Conservation (phyloP, 2,888 invertebrate species). For the Lampropteryx suffumata region DNA sequence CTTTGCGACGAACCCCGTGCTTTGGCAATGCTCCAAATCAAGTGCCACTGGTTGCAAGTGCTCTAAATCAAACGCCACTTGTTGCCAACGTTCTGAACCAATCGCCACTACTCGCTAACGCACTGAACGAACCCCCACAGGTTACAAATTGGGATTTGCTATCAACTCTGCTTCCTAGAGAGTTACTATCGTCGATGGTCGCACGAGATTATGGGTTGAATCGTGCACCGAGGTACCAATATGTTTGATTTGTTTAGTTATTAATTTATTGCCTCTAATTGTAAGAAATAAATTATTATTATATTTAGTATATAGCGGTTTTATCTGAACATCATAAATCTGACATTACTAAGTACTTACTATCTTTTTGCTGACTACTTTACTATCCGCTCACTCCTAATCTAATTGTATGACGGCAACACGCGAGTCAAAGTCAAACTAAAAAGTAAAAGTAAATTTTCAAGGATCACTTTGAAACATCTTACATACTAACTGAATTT, state of each 20-base stretch:
- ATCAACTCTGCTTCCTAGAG: slow-evolving; percentile 4
- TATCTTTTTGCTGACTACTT: no score
- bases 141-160: slow-evolving; percentile 7
- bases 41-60: neutral
- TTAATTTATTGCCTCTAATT: no score
- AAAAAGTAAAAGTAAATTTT: no score
- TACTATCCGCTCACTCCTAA: no score
- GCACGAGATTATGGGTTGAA: slow-evolving; percentile 2
- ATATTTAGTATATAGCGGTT: no score
- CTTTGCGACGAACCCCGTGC: neutral
- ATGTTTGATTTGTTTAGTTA: slow-evolving; percentile 5
- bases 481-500: no score
- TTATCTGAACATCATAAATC: no score
- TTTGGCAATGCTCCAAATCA: neutral
- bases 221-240: slow-evolving; percentile 10
- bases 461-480: no score
- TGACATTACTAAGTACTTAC: no score
- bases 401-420: no score
- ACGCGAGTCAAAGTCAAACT: no score
- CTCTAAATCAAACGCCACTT: neutral
- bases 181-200: neutral
- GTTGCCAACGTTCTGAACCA: neutral
- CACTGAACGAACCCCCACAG: neutral
- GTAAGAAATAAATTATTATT: slow-evolving; percentile 13
- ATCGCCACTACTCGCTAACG: slow-evolving; percentile 5